Evolutionary conservation across 2,113 vertebrate species (phyloP).

Genomic region (Dendropsophus ebraccatus): DNA sequence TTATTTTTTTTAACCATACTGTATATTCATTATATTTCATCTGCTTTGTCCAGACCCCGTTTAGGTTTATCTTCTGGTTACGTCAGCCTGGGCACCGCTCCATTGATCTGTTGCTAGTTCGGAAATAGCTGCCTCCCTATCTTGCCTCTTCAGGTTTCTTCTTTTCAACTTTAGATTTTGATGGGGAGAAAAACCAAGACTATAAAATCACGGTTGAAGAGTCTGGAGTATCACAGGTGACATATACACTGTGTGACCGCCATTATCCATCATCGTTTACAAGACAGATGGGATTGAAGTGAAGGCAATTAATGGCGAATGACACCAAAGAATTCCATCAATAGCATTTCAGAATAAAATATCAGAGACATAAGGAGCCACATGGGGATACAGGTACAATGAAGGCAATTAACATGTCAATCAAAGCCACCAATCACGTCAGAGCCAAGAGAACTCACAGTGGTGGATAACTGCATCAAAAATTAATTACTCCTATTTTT

Average conservation of each 20-base stretch:
- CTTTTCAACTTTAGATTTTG: background rate
- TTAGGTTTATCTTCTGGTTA: no score
- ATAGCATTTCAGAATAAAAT: background rate
- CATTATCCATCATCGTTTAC: background rate
- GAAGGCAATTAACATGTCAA: background rate
- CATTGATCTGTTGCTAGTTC: background rate
- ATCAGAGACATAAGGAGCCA: background rate
- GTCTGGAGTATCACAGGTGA: background rate
- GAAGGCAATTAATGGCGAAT: slow-evolving; percentile 4
- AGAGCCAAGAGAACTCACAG: no score
- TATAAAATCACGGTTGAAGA: slow-evolving; percentile 12
- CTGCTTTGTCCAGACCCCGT: no score
- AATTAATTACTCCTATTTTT: background rate
- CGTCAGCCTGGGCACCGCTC: background rate
- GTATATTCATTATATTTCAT: no score
- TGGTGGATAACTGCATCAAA: background rate
- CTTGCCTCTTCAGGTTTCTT: background rate
- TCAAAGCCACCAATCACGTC: background rate
- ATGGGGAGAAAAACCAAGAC: background rate
- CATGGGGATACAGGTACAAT: background rate
- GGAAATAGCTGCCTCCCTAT: background rate
- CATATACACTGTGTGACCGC: background rate
- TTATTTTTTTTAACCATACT: no score
- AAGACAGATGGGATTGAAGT: background rate
- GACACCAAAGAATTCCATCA: background rate